Conservation (phyloP, 1,140 invertebrate genomes). For the Drosophila sturtevanti region DNA sequence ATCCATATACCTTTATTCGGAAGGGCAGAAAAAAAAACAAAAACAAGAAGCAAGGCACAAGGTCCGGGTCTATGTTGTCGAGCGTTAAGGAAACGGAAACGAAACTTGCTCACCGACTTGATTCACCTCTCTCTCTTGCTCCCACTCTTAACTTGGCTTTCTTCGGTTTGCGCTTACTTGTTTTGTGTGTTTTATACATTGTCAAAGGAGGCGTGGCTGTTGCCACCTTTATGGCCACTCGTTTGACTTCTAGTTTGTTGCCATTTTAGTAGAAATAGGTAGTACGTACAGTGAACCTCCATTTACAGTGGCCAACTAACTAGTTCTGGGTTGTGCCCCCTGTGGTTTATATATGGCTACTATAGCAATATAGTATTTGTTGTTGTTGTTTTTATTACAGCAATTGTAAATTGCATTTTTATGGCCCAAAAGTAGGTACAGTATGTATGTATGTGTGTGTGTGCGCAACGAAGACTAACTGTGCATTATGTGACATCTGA, state of each 20-base stretch:
- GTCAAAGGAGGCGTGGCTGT: constrained; percentile 18
- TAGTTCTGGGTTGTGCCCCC: neutral
- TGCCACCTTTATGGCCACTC: constrained; percentile 9
- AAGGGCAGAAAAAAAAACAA: neutral
- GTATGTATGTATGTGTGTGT: constrained; percentile 11
- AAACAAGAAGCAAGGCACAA: neutral
- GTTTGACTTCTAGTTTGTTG: constrained; percentile 18
- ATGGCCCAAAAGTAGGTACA: constrained; percentile 34
- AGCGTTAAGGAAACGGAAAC: constrained; percentile 26
- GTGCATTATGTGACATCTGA: constrained; percentile 56
- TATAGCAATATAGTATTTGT: constrained; percentile 19
- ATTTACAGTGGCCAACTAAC: neutral
- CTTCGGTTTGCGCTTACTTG: neutral
- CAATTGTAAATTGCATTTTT: constrained; percentile 64
- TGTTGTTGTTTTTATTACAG: constrained; percentile 7
- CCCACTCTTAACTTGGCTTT: too few relatives aligned
- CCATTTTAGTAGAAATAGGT: constrained; percentile 24
- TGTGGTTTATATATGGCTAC: too few relatives aligned
- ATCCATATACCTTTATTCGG: too few relatives aligned
- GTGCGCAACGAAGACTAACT: neutral
- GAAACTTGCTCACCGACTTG: constrained; percentile 12
- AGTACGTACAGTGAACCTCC: neutral
- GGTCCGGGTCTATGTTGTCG: neutral
- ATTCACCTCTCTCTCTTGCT: neutral
- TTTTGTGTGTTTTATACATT: constrained; percentile 9